These are phyloP conservation scores for Porites divaricata DNA, from an alignment of 92 coral and sea anemone species.

Conservation along the genomic window DNA sequence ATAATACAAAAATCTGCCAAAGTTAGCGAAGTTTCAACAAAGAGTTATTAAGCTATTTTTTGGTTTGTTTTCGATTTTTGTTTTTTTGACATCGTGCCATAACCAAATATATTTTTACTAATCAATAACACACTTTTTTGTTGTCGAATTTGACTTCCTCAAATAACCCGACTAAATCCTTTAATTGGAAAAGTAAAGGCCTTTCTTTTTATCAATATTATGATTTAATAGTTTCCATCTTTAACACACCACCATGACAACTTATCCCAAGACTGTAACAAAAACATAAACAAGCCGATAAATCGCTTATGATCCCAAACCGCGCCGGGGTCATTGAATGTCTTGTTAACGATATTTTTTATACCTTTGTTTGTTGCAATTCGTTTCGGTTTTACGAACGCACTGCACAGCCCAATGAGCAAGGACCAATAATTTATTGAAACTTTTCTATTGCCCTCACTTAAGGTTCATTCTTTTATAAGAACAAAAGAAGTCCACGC, in stretches of 20 bases:
- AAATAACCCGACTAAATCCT: background rate
- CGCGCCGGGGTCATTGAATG: conserved; percentile 11
- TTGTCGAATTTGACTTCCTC: background rate
- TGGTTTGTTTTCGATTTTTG: background rate
- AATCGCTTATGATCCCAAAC: conserved; percentile 22
- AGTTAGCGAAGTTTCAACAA: background rate
- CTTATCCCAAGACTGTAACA: conserved; percentile 16
- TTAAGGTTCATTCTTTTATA: background rate
- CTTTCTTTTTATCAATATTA: background rate
- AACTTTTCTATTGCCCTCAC: background rate
- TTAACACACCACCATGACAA: conserved; percentile 25
- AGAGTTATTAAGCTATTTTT: no score
- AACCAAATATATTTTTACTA: background rate
- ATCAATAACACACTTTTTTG: background rate
- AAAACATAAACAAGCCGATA: conserved; percentile 26
- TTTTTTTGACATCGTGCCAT: background rate
- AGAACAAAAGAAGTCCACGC: conserved; percentile 19
- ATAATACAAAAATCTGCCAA: no score
- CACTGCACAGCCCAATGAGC: background rate
- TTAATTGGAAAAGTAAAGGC: background rate
- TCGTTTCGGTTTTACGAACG: background rate
- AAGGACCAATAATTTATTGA: background rate
- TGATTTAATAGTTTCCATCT: background rate
- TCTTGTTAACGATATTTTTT: conserved; percentile 15
- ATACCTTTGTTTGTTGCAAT: background rate